Evolutionary conservation across 2,113 vertebrate genomes (phyloP).

Genomic region (Phycodurus eques): DNA sequence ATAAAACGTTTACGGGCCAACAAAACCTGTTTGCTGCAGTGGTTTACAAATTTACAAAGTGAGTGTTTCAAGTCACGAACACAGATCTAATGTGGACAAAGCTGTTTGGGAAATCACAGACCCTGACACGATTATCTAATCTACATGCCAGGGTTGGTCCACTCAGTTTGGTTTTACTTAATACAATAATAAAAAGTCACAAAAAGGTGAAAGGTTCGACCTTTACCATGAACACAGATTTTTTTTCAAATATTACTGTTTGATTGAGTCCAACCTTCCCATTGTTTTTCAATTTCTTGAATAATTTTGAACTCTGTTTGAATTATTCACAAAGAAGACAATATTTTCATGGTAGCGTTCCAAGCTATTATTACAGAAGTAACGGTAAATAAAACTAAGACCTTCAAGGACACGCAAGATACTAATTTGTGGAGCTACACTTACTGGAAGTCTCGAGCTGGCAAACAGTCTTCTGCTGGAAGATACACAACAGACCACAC

Average conservation of each 20-base stretch:
- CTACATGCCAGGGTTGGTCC: slow-evolving; percentile 31
- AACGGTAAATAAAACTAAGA: slow-evolving; percentile 11
- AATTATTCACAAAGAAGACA: not conserved
- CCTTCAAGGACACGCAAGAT: not conserved
- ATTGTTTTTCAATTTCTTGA: slow-evolving; percentile 2
- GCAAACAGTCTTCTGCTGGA: slow-evolving; percentile 37
- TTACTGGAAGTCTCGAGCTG: slow-evolving; percentile 41
- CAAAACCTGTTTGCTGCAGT: slow-evolving; percentile 75
- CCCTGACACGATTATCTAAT: slow-evolving; percentile 50
- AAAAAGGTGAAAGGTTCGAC: slow-evolving; percentile 16
- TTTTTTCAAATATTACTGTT: not conserved
- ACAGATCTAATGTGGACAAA: slow-evolving; percentile 61
- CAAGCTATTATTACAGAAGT: slow-evolving; percentile 15
- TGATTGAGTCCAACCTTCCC: slow-evolving; percentile 3
- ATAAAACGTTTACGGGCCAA: slow-evolving; percentile 77
- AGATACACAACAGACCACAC: slow-evolving; percentile 45
- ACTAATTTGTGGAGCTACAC: slow-evolving; percentile 29
- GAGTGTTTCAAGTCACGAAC: slow-evolving; percentile 79
- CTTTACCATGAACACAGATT: not conserved
- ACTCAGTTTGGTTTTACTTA: slow-evolving; percentile 32
- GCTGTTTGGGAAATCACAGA: slow-evolving; percentile 59
- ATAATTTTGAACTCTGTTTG: not conserved
- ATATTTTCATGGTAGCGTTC: slow-evolving; percentile 2
- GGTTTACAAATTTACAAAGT: slow-evolving; percentile 73
- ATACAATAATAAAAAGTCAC: slow-evolving; percentile 60